phyloP scores from a whole-genome alignment of 2,113 vertebrate genomes.

The Labeo rohita region DNA sequence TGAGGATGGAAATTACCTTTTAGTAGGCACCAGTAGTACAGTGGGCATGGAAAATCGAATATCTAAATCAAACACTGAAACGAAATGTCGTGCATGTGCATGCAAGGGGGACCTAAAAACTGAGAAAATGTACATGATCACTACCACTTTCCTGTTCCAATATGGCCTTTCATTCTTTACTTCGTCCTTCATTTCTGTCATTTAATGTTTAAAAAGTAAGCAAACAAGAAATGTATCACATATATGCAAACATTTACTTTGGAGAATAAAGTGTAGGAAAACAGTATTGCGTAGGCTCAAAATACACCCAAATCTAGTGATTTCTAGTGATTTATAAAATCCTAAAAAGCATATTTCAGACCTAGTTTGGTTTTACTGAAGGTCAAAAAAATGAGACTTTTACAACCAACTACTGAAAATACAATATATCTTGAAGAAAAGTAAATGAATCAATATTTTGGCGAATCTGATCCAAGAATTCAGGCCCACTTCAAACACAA shows the following conservation, averaged over 20 bases:
- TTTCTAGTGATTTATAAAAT: not conserved
- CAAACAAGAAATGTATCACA: conserved; percentile 1
- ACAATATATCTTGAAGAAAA: conserved; percentile 1
- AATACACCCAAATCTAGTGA: not conserved
- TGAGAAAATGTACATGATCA: not conserved
- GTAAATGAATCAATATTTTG: not conserved
- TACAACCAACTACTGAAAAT: not conserved
- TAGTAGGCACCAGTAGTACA: not conserved
- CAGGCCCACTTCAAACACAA: not conserved
- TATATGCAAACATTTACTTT: conserved; percentile 22
- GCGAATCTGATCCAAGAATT: not conserved
- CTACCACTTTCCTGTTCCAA: not conserved
- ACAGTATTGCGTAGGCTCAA: not conserved
- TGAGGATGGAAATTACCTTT: conserved; percentile 31
- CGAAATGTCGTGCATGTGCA: not conserved
- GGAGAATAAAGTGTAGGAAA: not conserved
- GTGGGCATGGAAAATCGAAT: not conserved
- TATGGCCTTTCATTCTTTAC: not conserved
- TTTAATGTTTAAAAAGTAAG: not conserved
- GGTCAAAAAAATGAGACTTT: not conserved
- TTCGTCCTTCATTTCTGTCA: not conserved
- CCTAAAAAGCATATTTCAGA: conserved; percentile 13
- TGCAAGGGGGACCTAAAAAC: not conserved
- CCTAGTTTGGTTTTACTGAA: conserved; percentile 4
- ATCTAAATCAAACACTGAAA: not conserved